Evolutionary conservation across 2,888 invertebrate genomes (phyloP), one percentile per base, ranked within the genome.

Genomic region (Entomobrya multifasciata): DNA sequence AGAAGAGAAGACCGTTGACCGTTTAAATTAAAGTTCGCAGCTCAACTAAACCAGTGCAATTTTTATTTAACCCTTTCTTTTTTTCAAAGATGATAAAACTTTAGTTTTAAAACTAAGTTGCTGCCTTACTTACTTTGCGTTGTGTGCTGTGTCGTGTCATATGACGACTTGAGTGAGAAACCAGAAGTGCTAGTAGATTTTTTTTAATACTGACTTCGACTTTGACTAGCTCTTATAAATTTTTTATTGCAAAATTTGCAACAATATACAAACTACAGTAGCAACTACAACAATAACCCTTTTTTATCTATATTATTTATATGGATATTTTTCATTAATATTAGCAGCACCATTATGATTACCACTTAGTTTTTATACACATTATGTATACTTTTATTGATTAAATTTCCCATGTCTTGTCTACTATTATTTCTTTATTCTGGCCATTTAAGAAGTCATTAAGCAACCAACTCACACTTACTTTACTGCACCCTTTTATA

Each of bases 361-460:
- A 55, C 49, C 20, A 55, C 25, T 55, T n/a, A n/a, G n/a, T n/a
- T n/a, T n/a, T n/a, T n/a, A n/a, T n/a, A n/a, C n/a, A n/a, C n/a
- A n/a, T 74, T 74, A n/a, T n/a, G n/a, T n/a, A n/a, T n/a, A 60
- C 60, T 60, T 74, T 74, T 74, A 47, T 55, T 49, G n/a, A 74
- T 52, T 74, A 74, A 74, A 47, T 74, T 74, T 74, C 74, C 55
- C 76, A 76, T 76, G 55, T 41, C n/a, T n/a, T n/a, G n/a, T n/a
- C n/a, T n/a, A n/a, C n/a, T n/a, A n/a, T n/a, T n/a, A n/a, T n/a
- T n/a, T n/a, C n/a, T n/a, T n/a, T 76, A 17, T 52, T 57, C 57
- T 11, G 60, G 22, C 77, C 41, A 77, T 77, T 77, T 77, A 57
- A 77, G 44, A 77, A 44, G 44, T 77, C 77, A 77, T 77, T 77